Conservation (phyloP, 2,888 invertebrate genomes). For the Reticulitermes lucifugus region DNA sequence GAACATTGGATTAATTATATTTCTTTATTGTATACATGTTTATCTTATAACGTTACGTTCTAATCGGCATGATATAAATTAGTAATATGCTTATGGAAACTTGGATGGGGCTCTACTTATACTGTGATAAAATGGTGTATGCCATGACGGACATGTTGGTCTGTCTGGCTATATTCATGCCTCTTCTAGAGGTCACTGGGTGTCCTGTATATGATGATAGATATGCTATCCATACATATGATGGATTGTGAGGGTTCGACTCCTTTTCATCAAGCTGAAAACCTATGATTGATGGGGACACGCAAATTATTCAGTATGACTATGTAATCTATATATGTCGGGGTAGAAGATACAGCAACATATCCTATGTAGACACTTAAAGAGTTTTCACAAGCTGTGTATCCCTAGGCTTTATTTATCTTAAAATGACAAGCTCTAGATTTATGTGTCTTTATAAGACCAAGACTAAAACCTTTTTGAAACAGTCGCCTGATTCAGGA, state of each 20-base stretch:
- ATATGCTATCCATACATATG: slow-evolving; percentile 24
- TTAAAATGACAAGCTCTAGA: too few species aligned
- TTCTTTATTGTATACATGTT: too few species aligned
- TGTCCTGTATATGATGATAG: slow-evolving; percentile 7
- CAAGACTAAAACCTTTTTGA: too few species aligned
- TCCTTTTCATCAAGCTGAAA: slow-evolving; percentile 29
- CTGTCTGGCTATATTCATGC: background rate
- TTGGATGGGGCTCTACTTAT: background rate
- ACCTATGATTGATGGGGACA: slow-evolving; percentile 22
- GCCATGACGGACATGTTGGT: background rate
- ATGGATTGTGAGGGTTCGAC: slow-evolving; percentile 22
- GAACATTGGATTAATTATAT: too few species aligned
- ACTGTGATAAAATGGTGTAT: background rate
- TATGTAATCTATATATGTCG: slow-evolving; percentile 3
- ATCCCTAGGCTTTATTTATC: too few species aligned
- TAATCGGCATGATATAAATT: too few species aligned
- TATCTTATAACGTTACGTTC: too few species aligned
- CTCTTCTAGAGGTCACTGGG: background rate
- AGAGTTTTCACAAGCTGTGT: too few species aligned
- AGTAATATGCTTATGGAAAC: background rate
- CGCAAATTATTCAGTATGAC: slow-evolving; percentile 22
- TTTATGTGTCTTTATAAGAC: too few species aligned
- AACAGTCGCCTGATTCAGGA: too few species aligned
- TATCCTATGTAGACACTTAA: too few species aligned
- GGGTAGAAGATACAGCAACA: too few species aligned